Evolutionary conservation across 2,113 vertebrate species (phyloP).

Genomic region (Carollia perspicillata): DNA sequence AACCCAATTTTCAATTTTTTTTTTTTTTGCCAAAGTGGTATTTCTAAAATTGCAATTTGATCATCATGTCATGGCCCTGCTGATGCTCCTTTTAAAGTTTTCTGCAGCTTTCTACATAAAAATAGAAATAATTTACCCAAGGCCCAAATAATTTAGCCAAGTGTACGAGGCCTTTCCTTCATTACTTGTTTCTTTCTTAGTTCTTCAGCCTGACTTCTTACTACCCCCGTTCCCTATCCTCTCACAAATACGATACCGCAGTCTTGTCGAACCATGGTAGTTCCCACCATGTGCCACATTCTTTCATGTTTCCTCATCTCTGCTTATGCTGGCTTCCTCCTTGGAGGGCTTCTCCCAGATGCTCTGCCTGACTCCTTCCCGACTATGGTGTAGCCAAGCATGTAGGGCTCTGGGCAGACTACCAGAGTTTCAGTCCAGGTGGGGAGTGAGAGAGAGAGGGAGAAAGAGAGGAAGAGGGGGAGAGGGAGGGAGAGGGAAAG

Average conservation of each 20-base stretch:
- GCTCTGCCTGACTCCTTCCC: background rate
- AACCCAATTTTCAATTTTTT: background rate
- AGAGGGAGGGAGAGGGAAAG: too few relatives aligned
- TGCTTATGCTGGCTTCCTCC: background rate
- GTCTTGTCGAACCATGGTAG: background rate
- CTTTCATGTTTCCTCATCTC: background rate
- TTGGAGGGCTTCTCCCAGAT: background rate
- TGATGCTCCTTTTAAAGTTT: background rate
- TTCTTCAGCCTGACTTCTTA: background rate
- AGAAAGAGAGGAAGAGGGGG: background rate
- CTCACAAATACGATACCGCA: background rate
- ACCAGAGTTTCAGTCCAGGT: background rate
- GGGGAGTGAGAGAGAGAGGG: background rate
- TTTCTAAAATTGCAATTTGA: conserved; percentile 22
- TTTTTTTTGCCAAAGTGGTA: background rate
- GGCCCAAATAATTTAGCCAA: background rate
- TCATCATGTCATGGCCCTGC: background rate
- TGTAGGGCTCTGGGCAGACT: background rate
- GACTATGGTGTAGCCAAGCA: background rate
- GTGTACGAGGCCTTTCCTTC: background rate
- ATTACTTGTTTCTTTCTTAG: background rate
- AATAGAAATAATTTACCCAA: too few relatives aligned
- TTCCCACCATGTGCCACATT: background rate
- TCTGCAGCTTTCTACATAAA: background rate
- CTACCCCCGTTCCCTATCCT: background rate